Conservation (phyloP, 2,113 vertebrate genomes). For the Pipa parva region DNA sequence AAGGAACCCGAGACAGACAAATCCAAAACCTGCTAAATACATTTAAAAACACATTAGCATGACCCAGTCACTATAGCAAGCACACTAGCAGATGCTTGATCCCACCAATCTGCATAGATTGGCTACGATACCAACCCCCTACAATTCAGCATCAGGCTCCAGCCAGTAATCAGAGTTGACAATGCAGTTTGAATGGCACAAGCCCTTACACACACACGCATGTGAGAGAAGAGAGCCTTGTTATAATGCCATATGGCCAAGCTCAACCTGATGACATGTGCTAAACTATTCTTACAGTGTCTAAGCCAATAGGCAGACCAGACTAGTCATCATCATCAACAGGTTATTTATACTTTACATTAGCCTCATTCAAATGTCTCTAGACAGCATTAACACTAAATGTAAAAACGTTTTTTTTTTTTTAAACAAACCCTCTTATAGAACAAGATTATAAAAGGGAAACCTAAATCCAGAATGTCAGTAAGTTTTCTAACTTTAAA, state of each 20-base stretch:
- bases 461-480: too few species aligned
- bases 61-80: too few species aligned
- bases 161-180: background rate
- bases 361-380: too few species aligned
- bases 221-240: conserved; percentile 32
- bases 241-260: conserved; percentile 62
- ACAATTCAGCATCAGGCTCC: conserved; percentile 14
- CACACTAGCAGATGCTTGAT: conserved; percentile 19
- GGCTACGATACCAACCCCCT: background rate
- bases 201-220: conserved; percentile 9
- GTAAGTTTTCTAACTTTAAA: too few species aligned
- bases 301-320: conserved; percentile 53
- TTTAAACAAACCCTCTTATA: too few species aligned
- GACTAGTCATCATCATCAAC: background rate
- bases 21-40: too few species aligned
- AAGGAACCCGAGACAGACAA: too few species aligned
- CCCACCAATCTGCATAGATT: background rate
- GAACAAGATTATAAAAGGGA: too few species aligned
- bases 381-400: too few species aligned
- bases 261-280: conserved; percentile 51
- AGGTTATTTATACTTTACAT: background rate
- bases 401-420: too few species aligned
- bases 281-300: conserved; percentile 50
- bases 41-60: too few species aligned
- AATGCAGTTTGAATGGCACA: conserved; percentile 36